phyloP scores from a whole-genome alignment of 2,797 vertebrate genomes.

The Phoebastria nigripes region DNA sequence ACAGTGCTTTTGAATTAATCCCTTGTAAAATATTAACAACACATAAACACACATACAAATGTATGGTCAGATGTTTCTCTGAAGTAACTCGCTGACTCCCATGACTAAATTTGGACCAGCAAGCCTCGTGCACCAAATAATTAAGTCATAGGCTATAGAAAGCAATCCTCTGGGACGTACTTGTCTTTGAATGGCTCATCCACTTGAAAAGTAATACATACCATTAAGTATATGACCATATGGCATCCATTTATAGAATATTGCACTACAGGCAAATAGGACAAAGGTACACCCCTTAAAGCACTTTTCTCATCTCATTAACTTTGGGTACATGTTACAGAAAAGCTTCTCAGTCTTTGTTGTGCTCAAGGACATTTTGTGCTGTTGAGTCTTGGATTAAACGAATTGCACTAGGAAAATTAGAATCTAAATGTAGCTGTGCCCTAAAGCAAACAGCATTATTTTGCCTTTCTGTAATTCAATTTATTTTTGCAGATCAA shows the following conservation, averaged over 20 bases:
- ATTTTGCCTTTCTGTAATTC: conserved; percentile 38
- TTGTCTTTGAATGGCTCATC: conserved; percentile 54
- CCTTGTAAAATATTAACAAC: background rate
- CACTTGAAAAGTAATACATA: conserved; percentile 36
- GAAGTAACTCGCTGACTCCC: background rate
- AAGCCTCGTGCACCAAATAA: conserved; percentile 40
- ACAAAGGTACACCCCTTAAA: conserved; percentile 28
- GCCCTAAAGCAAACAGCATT: conserved; percentile 44
- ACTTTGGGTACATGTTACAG: conserved; percentile 12
- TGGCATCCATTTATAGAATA: conserved; percentile 59
- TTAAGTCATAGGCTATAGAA: conserved; percentile 51
- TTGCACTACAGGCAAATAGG: conserved; percentile 26
- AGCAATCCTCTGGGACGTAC: conserved; percentile 24
- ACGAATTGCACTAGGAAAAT: conserved; percentile 29
- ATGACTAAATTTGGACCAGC: conserved; percentile 9
- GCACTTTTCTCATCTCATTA: conserved; percentile 42
- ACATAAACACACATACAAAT: background rate
- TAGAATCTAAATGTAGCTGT: conserved; percentile 22
- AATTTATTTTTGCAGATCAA: conserved; percentile 44
- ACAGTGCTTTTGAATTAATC: background rate
- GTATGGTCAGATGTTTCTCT: background rate
- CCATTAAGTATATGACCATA: conserved; percentile 46
- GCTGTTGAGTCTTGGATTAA: conserved; percentile 13
- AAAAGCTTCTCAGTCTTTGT: background rate
- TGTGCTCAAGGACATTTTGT: conserved; percentile 31